phyloP scores from a whole-genome alignment of 1,140 invertebrate genomes.

The Nasonia longicornis region DNA sequence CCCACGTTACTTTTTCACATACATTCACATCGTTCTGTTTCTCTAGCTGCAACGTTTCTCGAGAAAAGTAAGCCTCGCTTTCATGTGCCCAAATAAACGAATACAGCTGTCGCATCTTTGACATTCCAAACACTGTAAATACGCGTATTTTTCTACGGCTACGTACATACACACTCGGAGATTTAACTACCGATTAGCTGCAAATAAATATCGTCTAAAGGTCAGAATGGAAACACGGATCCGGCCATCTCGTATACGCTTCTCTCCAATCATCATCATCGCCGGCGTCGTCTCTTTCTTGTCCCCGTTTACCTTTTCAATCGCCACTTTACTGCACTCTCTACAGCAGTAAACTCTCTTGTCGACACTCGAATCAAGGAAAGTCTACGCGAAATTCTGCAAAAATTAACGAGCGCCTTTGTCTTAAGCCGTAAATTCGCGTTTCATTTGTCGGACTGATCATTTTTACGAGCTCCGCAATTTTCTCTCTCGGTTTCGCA shows the following conservation, averaged over 20 bases:
- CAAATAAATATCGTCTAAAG: not conserved
- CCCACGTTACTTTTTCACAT: no score
- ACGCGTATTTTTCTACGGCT: not conserved
- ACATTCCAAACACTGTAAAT: not conserved
- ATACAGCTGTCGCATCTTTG: not conserved
- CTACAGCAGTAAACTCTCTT: not conserved
- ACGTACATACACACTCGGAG: not conserved
- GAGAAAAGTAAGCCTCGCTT: not conserved
- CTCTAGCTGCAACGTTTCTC: no score
- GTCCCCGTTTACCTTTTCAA: constrained; percentile 12
- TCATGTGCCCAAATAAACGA: not conserved
- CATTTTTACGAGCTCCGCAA: not conserved
- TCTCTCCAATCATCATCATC: constrained; percentile 12
- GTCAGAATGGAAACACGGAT: not conserved
- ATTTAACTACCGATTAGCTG: not conserved
- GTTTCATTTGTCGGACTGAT: constrained; percentile 4
- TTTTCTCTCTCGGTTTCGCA: constrained; percentile 2
- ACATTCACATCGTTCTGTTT: not conserved
- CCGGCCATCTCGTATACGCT: not conserved
- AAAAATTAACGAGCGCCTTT: constrained; percentile 7
- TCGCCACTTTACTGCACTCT: constrained; percentile 4
- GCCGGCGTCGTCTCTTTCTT: not conserved
- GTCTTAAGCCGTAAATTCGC: constrained; percentile 21
- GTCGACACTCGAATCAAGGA: not conserved
- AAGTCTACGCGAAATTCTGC: not conserved